Conservation (phyloP, 2,113 vertebrate genomes). For the Ammodytes marinus region DNA sequence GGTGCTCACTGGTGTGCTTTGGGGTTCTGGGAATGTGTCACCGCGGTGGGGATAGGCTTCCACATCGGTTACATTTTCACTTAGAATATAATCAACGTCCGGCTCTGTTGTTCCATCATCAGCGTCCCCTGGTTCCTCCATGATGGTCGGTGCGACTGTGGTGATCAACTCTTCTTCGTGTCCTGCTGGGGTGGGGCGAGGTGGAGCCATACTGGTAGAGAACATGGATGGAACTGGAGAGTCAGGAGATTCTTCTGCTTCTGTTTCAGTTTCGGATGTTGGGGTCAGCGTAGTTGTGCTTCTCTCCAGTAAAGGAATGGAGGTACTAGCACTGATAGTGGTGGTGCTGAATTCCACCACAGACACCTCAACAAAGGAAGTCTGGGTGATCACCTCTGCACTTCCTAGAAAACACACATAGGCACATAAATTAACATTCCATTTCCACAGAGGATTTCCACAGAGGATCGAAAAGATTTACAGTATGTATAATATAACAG, state of each 20-base stretch:
- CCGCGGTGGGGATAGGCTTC: slow-evolving; percentile 44
- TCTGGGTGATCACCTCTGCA: slow-evolving; percentile 69
- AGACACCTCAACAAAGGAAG: slow-evolving; percentile 78
- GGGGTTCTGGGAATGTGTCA: slow-evolving; percentile 44
- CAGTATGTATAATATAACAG: not conserved
- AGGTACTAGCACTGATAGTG: slow-evolving; percentile 27
- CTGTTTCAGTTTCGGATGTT: slow-evolving; percentile 31
- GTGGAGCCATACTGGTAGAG: slow-evolving; percentile 84
- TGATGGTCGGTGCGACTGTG: slow-evolving; percentile 61
- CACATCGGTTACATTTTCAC: slow-evolving; percentile 22
- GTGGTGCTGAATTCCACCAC: slow-evolving; percentile 57
- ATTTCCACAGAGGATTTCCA: not conserved
- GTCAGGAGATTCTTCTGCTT: slow-evolving; percentile 40
- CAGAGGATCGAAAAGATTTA: not conserved
- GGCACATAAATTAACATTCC: not conserved
- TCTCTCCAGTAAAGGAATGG: slow-evolving; percentile 55
- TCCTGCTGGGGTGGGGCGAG: slow-evolving; percentile 49
- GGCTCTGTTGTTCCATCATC: slow-evolving; percentile 29
- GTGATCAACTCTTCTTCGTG: slow-evolving; percentile 68
- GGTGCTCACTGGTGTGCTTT: slow-evolving; percentile 35
- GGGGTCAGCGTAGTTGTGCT: slow-evolving; percentile 30
- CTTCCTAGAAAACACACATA: slow-evolving; percentile 71
- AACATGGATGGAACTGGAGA: slow-evolving; percentile 80
- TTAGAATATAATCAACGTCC: slow-evolving; percentile 51
- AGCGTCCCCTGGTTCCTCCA: slow-evolving; percentile 50